phyloP scores from a whole-genome alignment of 2,797 vertebrate species.

The Coranthus polyacanthus region DNA sequence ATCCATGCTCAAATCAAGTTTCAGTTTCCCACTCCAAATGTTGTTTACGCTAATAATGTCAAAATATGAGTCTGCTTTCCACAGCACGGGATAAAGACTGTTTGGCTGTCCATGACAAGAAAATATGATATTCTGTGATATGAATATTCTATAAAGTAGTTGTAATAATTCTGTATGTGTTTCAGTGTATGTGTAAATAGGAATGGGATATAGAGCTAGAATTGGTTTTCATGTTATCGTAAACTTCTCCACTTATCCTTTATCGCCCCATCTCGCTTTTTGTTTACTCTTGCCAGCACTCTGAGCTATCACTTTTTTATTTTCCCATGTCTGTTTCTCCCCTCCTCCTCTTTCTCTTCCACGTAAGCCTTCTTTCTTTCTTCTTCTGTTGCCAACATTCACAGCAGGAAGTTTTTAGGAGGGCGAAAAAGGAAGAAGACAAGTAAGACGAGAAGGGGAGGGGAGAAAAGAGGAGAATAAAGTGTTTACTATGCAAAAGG shows the following conservation, averaged over 20 bases:
- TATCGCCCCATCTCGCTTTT: slow-evolving; percentile 13
- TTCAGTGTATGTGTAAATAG: slow-evolving; percentile 74
- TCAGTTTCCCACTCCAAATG: slow-evolving; percentile 48
- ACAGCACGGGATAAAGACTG: slow-evolving; percentile 38
- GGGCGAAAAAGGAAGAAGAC: slow-evolving; percentile 8
- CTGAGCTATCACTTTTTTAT: slow-evolving; percentile 7
- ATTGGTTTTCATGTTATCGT: slow-evolving; percentile 64
- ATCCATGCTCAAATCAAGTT: slow-evolving; percentile 38
- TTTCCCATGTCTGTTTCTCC: slow-evolving; percentile 1
- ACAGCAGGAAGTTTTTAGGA: slow-evolving; percentile 15
- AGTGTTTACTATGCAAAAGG: slow-evolving; percentile 84
- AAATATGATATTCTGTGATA: slow-evolving; percentile 56
- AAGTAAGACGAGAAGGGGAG: slow-evolving; percentile 15
- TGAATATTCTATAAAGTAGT: slow-evolving; percentile 63
- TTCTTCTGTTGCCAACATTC: slow-evolving; percentile 12
- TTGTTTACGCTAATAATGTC: slow-evolving; percentile 34
- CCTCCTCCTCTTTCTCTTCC: slow-evolving; percentile 4
- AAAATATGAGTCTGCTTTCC: slow-evolving; percentile 44
- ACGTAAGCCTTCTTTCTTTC: slow-evolving; percentile 12
- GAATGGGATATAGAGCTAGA: slow-evolving; percentile 60
- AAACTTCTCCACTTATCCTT: slow-evolving; percentile 26
- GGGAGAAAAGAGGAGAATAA: slow-evolving; percentile 25
- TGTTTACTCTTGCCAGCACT: slow-evolving; percentile 13
- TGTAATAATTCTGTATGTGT: slow-evolving; percentile 70
- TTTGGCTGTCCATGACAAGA: slow-evolving; percentile 41